Base-by-base conservation (phyloP, 2,113 vertebrate species). In the Mustela lutreola region DNA sequence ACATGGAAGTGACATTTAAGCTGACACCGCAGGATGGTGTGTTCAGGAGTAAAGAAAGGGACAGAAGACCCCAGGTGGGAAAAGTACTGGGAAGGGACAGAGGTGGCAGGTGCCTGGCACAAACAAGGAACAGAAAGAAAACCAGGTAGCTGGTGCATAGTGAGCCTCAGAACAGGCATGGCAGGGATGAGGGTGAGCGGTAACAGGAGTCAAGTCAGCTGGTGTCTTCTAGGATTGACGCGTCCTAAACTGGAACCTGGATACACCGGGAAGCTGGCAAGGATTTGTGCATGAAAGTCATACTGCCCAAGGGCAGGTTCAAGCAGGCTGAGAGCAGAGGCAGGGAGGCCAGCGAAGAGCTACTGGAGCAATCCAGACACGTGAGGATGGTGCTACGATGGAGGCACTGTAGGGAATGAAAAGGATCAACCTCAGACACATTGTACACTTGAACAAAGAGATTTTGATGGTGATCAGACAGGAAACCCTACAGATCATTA, bases 351-450 rank as follows among this genome's bases (percentile, higher is more conserved):
- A 75, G n/a, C 2, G 2, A 75, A 70, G 83, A 67, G 56, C 28
- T n/a, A 50, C 4, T 36, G 7, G n/a, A 31, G 7, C 2, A 24
- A 48, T 9, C 58, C 45, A 71, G 60, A n/a, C 36, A 39, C 1
- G 4, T 22, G 24, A 24, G 71, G 18, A 42, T 2, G 31, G 19
- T 31, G 22, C 79, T 56, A 0, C 0, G 7, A 91, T 2, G 10
- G 7, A 45, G 26, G 79, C 21, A 36, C 7, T 56, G 53, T n/a
- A 80, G 82, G 19, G 48, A 48, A 36, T 18, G 48, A 15, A 75
- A 45, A 78, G 39, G 58, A 67, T 31, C 31, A 11, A 19, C 24
- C 31, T 48, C 92, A 91, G n/a, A 83, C 5, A 62, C 22, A 21
- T 7, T 86, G 36, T n/a, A 60, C 28, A 65, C 45, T 33, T 73